These are phyloP conservation scores for Salvelinus sp. DNA, from an alignment of 2,113 vertebrate genomes.

Conservation along the genomic window DNA sequence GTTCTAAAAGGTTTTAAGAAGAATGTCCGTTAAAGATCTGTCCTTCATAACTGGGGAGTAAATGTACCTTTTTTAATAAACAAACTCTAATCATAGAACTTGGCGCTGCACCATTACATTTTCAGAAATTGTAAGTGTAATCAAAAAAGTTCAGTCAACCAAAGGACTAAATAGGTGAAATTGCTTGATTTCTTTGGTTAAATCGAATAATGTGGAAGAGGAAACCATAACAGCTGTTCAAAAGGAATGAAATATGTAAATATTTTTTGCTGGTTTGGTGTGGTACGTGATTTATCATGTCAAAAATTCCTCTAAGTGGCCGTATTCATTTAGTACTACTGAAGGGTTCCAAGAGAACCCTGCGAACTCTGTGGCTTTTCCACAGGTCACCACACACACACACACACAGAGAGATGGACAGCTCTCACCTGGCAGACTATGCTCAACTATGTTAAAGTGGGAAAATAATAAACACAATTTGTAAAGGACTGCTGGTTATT, in stretches of 20 bases:
- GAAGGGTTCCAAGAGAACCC: conserved; percentile 1
- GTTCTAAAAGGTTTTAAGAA: not conserved
- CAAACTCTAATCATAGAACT: not conserved
- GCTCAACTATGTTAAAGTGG: conserved; percentile 1
- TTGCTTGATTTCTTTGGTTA: not conserved
- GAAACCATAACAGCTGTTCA: conserved; percentile 1
- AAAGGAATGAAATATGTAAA: conserved; percentile 14
- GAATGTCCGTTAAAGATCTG: not conserved
- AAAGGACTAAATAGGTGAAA: not conserved
- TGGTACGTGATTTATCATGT: not conserved
- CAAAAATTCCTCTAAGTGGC: not conserved
- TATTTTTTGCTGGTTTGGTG: conserved; percentile 16
- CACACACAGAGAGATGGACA: not conserved
- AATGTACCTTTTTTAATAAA: not conserved
- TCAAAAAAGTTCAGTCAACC: no score
- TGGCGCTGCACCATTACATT: not conserved
- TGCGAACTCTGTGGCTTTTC: conserved; percentile 6
- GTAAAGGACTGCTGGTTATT: conserved; percentile 20
- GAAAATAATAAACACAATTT: conserved; percentile 32
- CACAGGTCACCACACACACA: not conserved
- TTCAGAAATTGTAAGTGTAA: no score
- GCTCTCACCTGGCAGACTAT: conserved; percentile 14
- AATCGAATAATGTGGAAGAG: not conserved
- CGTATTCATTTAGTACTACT: not conserved
- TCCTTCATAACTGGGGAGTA: not conserved